Evolutionary conservation across 2,888 invertebrate genomes (phyloP).

Genomic region (Pherbina coryleti): DNA sequence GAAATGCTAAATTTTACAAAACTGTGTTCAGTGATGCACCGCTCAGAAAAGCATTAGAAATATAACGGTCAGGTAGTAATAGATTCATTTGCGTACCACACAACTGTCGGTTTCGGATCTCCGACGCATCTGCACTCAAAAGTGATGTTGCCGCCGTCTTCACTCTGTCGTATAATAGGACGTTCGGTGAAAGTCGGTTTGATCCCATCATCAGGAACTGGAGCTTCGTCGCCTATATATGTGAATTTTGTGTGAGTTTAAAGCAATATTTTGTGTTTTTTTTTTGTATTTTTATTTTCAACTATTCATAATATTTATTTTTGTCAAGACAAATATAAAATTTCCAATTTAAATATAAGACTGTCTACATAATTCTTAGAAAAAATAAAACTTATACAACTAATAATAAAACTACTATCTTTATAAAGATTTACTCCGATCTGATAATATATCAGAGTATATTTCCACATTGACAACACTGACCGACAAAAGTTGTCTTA

Average conservation of each 20-base stretch:
- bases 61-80: background rate
- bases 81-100: constrained; percentile 79
- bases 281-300: too few relatives aligned
- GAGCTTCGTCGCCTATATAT: constrained; percentile 90
- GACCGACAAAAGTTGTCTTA: too few relatives aligned
- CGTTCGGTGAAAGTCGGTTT: constrained; percentile 98
- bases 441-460: too few relatives aligned
- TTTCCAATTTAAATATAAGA: constrained; percentile 16
- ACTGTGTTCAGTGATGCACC: background rate
- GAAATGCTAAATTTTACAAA: too few relatives aligned
- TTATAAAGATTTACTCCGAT: too few relatives aligned
- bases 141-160: constrained; percentile 93
- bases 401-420: too few relatives aligned
- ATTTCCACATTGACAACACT: too few relatives aligned
- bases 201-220: constrained; percentile 91
- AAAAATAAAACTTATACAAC: too few relatives aligned
- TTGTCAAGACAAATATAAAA: constrained; percentile 14
- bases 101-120: constrained; percentile 93
- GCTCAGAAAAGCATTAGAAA: background rate
- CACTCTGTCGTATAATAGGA: constrained; percentile 96
- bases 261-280: background rate
- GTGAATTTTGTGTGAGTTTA: constrained; percentile 13
- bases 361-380: too few relatives aligned
- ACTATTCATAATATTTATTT: constrained; percentile 16
- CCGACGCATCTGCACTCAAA: constrained; percentile 98